A percentile compares a stretch with the other conserved stretches of the same genome.
phyloP scores from a whole-genome alignment of 1,140 invertebrate species.

The Diprion similis region DNA sequence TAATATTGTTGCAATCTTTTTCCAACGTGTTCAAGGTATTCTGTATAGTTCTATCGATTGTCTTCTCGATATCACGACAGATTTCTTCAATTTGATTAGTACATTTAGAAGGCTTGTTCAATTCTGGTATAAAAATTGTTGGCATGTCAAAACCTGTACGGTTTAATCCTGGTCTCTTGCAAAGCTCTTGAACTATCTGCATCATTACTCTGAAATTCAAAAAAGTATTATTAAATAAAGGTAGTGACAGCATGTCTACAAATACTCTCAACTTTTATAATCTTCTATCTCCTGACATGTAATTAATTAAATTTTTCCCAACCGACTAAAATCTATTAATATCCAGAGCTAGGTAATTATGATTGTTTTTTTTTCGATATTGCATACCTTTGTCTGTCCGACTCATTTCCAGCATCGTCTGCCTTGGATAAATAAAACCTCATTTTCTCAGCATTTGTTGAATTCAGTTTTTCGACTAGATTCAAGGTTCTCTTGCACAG shows the following conservation, averaged over 20 bases:
- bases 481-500: conserved; percentile 68
- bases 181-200: conserved; percentile 73
- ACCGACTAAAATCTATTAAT: not conserved
- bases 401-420: conserved; percentile 69
- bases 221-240: not conserved
- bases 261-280: not conserved
- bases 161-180: conserved; percentile 68
- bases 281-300: too few relatives aligned
- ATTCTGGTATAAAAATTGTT: conserved; percentile 67
- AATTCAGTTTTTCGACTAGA: conserved; percentile 66
- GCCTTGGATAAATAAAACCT: conserved; percentile 69
- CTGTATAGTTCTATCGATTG: conserved; percentile 69
- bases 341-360: not conserved
- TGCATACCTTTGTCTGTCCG: conserved; percentile 57
- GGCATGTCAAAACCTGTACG: conserved; percentile 71
- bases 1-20: conserved; percentile 63
- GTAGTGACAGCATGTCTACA: too few relatives aligned
- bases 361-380: not conserved
- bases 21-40: conserved; percentile 68
- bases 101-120: conserved; percentile 51
- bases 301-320: too few relatives aligned
- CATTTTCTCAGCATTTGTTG: conserved; percentile 64
- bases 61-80: conserved; percentile 64
- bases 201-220: conserved; percentile 66
- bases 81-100: conserved; percentile 70